Evolutionary conservation across 1,140 invertebrate genomes (phyloP).

Genomic region (Lucilia cuprina): DNA sequence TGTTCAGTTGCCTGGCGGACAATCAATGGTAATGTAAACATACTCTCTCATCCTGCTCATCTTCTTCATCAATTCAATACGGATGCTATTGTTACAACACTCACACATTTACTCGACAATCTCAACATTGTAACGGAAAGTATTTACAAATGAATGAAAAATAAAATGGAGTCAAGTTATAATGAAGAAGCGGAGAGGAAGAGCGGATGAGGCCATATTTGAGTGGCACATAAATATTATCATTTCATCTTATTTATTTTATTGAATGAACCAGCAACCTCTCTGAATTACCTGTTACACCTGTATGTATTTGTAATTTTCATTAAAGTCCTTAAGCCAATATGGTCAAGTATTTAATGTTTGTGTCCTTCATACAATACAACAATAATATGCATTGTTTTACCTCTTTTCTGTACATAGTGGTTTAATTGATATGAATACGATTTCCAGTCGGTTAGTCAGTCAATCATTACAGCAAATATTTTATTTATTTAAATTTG

Average conservation of each 20-base stretch:
- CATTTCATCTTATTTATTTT: neutral
- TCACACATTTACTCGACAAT: neutral
- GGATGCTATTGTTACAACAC: neutral
- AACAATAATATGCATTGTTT: neutral
- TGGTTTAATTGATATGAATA: neutral
- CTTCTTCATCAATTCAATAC: neutral
- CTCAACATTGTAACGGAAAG: neutral
- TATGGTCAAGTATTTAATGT: neutral
- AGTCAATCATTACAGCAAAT: neutral
- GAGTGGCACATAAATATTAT: neutral
- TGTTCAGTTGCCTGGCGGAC: neutral
- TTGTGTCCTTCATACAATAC: neutral
- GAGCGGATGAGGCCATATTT: neutral
- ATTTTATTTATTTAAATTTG: neutral
- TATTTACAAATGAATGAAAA: slow-evolving; percentile 3
- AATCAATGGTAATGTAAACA: neutral
- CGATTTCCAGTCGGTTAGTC: neutral
- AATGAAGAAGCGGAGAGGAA: no score
- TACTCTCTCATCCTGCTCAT: neutral
- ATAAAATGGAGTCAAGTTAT: neutral
- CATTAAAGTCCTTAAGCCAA: slow-evolving; percentile 9
- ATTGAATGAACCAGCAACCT: neutral
- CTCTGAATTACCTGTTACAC: neutral
- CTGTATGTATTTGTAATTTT: neutral
- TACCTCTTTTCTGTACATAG: neutral